Conservation (phyloP, 1,140 invertebrate genomes). For the Cyphomyrmex costatus region DNA sequence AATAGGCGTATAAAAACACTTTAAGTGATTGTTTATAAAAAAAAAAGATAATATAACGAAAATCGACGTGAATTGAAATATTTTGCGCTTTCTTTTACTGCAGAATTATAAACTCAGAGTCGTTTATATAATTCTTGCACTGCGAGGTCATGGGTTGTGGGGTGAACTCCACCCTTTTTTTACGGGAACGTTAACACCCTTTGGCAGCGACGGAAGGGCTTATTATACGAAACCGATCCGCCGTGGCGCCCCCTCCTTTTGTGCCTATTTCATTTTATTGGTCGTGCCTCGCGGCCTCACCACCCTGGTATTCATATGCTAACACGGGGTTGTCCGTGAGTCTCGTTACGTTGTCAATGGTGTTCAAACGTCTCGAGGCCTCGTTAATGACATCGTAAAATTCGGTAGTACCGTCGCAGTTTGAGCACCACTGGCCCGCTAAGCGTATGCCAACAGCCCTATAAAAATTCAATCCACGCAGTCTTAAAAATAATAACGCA, state of each 20-base stretch:
- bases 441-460: conserved; percentile 76
- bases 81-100: conserved; percentile 51
- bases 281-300: conserved; percentile 69
- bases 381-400: conserved; percentile 75
- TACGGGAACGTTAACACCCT: conserved; percentile 75
- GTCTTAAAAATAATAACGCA: conserved; percentile 80
- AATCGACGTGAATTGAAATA: conserved; percentile 63
- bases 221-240: conserved; percentile 79
- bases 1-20: too few relatives aligned
- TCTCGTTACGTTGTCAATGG: conserved; percentile 70
- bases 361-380: conserved; percentile 63
- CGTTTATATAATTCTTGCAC: conserved; percentile 59
- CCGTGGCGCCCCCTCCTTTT: conserved; percentile 69
- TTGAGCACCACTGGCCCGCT: conserved; percentile 73
- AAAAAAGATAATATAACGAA: neutral
- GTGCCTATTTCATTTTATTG: conserved; percentile 75
- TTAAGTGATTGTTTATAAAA: too few relatives aligned
- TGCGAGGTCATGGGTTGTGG: conserved; percentile 43
- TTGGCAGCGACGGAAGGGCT: conserved; percentile 59
- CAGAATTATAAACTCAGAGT: conserved; percentile 60
- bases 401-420: conserved; percentile 45
- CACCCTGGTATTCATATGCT: conserved; percentile 80
- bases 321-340: conserved; percentile 74
- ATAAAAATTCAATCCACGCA: conserved; percentile 80
- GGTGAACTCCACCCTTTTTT: conserved; percentile 74